Conservation (phyloP, 2,888 invertebrate species). For the Rapana venosa region DNA sequence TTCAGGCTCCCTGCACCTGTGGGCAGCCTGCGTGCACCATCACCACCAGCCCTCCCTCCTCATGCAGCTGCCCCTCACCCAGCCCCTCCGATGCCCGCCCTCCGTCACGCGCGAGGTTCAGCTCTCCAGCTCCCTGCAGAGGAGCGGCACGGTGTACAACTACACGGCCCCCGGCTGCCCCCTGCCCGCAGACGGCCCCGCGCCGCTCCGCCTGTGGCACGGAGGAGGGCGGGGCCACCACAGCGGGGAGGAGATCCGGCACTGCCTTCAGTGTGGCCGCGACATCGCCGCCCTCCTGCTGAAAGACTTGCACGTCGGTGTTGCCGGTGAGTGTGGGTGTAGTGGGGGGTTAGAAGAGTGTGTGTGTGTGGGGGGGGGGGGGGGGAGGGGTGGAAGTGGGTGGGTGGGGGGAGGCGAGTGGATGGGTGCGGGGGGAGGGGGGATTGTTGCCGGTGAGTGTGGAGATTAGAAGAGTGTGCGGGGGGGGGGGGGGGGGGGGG, state of each 20-base stretch:
- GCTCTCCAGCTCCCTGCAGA: neutral
- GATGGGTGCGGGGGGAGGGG: too few species aligned
- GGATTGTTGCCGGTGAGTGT: too few species aligned
- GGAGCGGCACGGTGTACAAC: neutral
- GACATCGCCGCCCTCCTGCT: neutral
- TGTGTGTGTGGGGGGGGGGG: too few species aligned
- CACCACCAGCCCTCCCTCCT: neutral
- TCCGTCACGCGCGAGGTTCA: slow-evolving; percentile 10
- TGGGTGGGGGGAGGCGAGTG: too few species aligned
- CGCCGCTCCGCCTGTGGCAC: neutral
- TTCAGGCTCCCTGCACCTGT: neutral
- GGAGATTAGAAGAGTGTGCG: too few species aligned
- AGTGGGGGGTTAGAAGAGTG: neutral
- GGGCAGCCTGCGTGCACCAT: slow-evolving; percentile 23
- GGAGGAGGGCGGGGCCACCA: neutral
- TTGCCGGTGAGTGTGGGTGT: neutral
- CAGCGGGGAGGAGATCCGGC: neutral
- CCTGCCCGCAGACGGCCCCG: neutral
- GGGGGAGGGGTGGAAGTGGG: too few species aligned
- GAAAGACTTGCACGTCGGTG: slow-evolving; percentile 12
- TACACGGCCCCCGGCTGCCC: neutral
- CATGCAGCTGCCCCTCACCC: slow-evolving; percentile 12
- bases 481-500: too few species aligned
- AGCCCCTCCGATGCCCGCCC: slow-evolving; percentile 11
- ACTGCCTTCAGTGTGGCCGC: slow-evolving; percentile 24